Conservation (phyloP, 2,888 invertebrate species). For the Ferrisia virgata region DNA sequence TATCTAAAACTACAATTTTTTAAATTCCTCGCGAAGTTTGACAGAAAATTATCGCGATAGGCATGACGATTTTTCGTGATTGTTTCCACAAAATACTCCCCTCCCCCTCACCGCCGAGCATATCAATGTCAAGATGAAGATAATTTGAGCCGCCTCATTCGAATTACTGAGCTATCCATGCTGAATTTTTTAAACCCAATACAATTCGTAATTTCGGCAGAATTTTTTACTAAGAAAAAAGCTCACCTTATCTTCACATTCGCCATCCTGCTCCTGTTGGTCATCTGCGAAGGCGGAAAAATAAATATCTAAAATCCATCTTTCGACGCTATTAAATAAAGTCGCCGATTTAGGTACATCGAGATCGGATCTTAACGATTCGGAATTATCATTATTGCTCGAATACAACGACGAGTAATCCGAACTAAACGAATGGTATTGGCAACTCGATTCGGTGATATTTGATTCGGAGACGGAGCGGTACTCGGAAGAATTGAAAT, state of each 20-base stretch:
- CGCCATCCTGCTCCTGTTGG: slow-evolving; percentile 43
- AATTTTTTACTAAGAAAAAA: neutral
- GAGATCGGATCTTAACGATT: neutral
- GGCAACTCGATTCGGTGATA: neutral
- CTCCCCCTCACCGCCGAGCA: too few species aligned
- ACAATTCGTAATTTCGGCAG: too few species aligned
- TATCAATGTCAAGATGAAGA: too few species aligned
- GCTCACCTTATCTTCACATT: slow-evolving; percentile 33
- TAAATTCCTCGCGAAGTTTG: too few species aligned
- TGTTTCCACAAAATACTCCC: too few species aligned
- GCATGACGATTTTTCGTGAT: too few species aligned
- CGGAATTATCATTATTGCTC: neutral
- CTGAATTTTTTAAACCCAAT: too few species aligned
- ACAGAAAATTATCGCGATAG: too few species aligned
- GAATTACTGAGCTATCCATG: too few species aligned
- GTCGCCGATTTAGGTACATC: neutral
- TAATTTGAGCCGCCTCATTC: too few species aligned
- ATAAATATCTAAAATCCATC: slow-evolving; percentile 52
- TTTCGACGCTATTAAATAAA: slow-evolving; percentile 52
- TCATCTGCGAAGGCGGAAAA: slow-evolving; percentile 50
- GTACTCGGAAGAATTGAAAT: neutral
- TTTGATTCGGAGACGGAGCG: neutral
- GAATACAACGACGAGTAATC: neutral
- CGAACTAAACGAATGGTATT: slow-evolving; percentile 18
- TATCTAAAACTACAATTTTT: too few species aligned